Percentiles rank a stretch among this genome's conserved stretches.
Evolutionary conservation across 2,888 invertebrate species (phyloP).

Genomic region (Tanytarsus gracilentus): DNA sequence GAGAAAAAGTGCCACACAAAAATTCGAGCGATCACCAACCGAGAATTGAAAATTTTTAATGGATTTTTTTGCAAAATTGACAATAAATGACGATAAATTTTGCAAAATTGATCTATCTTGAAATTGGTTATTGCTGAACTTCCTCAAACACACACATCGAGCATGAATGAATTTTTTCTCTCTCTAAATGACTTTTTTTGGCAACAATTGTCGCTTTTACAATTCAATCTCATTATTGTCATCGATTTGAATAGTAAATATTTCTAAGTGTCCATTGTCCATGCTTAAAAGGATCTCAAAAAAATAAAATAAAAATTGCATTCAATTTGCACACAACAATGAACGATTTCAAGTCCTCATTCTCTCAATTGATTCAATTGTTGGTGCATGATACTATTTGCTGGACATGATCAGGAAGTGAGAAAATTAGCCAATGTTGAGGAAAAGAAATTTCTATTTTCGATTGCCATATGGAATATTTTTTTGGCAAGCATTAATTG

Average conservation of each 20-base stretch:
- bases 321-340: constrained; percentile 10
- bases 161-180: constrained; percentile 1
- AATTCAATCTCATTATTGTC: constrained; percentile 8
- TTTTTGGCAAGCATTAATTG: no score
- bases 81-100: background rate
- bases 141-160: background rate
- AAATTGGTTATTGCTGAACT: background rate
- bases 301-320: background rate
- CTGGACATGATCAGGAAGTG: no score
- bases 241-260: background rate
- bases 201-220: background rate
- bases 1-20: constrained; percentile 5
- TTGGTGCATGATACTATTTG: no score
- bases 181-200: no score
- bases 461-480: no score
- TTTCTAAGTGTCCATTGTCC: background rate
- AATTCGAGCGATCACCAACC: background rate
- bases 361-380: background rate
- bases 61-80: constrained; percentile 4
- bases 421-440: no score
- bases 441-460: no score
- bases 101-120: background rate
- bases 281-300: background rate
- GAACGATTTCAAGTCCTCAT: background rate
- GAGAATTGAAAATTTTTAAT: background rate